Evolutionary conservation across 1,140 invertebrate species (phyloP), one percentile per base, ranked within the genome.

Genomic region (Drosophila navojoa): DNA sequence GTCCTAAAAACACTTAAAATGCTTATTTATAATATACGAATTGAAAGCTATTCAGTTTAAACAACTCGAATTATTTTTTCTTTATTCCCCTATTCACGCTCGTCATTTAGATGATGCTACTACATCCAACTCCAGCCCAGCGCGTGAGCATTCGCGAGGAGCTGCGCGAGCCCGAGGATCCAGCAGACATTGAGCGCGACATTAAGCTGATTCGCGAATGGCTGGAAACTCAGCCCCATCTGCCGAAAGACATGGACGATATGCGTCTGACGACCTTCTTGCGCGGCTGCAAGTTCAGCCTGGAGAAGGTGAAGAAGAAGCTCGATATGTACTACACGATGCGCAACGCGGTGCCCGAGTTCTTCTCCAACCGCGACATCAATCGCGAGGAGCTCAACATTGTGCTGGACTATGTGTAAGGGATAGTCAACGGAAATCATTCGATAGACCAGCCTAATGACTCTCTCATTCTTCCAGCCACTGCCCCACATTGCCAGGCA

Each of bases 231-330:
- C 95, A 96, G 91, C 95, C 96, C 0, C 95, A 96, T 92, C 92
- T 96, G 61, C 94, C 94, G 10, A 87, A 92, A 32, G 94, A 93
- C 54, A 93, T 94, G 84, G 94, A 96, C 91, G 96, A 96, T 71
- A 92, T 94, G 62, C 94, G 95, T 87, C 90, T 97, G 15, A 94
- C 95, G 90, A 96, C 95, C 0, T 97, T 97, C 92, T 91, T 97
- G 25, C 93, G 96, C 32, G 96, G 96, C 7, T 96, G 95, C 91
- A 97, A 97, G 93, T 97, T 96, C 84, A 96, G 96, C 16, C 82
- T 97, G 69, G 96, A 97, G 84, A 96, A 96, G 89, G 95, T 95
- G 16, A 97, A 97, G 92, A 93, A 93, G 76, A 97, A 97, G 92
- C 84, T 97, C 49, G 96, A 97, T 91, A 95, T 96, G 92, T 96